phyloP scores from a whole-genome alignment of 92 coral and sea anemone genomes.

The Porites rus region DNA sequence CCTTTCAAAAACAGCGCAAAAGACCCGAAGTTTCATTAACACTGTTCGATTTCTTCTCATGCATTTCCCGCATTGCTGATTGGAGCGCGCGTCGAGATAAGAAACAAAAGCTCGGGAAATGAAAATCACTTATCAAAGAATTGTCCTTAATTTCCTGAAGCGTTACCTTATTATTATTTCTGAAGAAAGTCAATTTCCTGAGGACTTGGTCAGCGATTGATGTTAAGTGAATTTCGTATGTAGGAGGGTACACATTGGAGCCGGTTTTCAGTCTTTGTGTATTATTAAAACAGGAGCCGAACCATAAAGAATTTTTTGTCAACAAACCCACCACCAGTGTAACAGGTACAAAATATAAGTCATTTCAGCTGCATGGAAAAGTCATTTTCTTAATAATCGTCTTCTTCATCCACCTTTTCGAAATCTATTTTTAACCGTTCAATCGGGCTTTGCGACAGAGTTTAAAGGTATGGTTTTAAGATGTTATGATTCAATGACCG shows the following conservation, averaged over 20 bases:
- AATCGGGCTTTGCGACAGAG: not conserved
- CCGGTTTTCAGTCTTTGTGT: conserved; percentile 16
- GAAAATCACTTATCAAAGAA: conserved; percentile 4
- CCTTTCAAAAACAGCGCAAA: not conserved
- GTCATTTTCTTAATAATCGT: not conserved
- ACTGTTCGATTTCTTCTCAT: not conserved
- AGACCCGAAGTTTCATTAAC: not conserved
- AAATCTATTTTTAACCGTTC: not conserved
- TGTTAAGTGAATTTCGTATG: not conserved
- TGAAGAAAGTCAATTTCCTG: conserved; percentile 42
- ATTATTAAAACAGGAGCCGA: not conserved
- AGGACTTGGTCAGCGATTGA: not conserved
- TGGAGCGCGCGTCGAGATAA: not conserved
- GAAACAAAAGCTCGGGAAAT: not conserved
- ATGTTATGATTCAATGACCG: too few species aligned
- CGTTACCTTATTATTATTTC: conserved; percentile 2
- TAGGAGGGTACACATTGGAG: not conserved
- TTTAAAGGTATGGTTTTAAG: not conserved
- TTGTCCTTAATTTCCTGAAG: conserved; percentile 19
- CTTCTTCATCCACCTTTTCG: not conserved
- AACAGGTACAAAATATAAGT: conserved; percentile 10
- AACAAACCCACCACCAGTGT: not conserved
- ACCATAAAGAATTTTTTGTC: conserved; percentile 6
- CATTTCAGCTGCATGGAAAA: not conserved
- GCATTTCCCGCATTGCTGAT: not conserved